Evolutionary conservation across 1,140 invertebrate species (phyloP).

Genomic region (Globodera rostochiensis): DNA sequence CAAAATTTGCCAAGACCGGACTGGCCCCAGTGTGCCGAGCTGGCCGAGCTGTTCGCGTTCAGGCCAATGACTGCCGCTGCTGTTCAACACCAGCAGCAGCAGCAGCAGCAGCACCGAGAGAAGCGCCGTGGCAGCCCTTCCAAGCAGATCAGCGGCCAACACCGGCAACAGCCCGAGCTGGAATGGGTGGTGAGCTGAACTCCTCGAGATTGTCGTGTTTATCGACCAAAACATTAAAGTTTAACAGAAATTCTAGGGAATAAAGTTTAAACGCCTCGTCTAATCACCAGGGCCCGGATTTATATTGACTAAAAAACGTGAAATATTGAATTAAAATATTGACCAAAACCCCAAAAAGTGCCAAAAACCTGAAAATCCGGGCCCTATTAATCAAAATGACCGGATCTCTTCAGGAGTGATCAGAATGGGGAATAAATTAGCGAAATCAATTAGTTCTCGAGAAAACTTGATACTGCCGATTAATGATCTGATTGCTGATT

Average conservation of each 20-base stretch:
- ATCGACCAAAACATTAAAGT: background rate
- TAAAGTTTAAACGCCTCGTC: too few species aligned
- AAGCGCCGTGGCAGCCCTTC: background rate
- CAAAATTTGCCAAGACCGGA: background rate
- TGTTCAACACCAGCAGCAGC: background rate
- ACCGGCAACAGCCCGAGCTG: conserved; percentile 5
- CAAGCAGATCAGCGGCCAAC: background rate
- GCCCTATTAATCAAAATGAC: too few species aligned
- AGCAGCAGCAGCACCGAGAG: background rate
- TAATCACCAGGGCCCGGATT: too few species aligned
- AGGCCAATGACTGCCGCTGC: background rate
- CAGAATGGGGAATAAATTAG: too few species aligned
- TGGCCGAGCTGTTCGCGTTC: background rate
- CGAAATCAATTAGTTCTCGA: too few species aligned
- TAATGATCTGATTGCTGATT: background rate
- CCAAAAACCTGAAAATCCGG: too few species aligned
- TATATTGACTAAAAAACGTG: too few species aligned
- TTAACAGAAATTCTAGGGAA: too few species aligned
- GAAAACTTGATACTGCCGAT: too few species aligned
- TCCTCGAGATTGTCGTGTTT: background rate
- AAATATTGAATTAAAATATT: too few species aligned
- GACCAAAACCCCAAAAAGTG: too few species aligned
- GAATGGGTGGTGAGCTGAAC: conserved; percentile 24
- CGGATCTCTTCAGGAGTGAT: too few species aligned
- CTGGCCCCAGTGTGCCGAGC: background rate